A percentile compares a stretch with the other conserved stretches of the same genome.
Conservation (phyloP, 2,888 invertebrate species). For the Copidosoma aretas region DNA sequence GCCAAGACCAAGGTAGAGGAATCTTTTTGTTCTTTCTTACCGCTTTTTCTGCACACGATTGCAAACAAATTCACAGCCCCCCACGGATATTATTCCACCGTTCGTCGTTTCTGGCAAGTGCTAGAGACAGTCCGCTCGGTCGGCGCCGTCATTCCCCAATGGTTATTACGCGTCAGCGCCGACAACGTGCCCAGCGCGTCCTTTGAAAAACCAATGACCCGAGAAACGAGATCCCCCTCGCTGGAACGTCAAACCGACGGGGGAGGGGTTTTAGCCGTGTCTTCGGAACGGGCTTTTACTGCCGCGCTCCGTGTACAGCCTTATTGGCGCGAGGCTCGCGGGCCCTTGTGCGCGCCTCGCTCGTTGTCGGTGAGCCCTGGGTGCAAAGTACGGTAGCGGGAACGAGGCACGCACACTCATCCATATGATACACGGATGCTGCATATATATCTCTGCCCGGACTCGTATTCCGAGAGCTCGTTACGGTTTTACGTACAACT, state of each 20-base stretch:
- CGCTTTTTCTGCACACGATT: too few species aligned
- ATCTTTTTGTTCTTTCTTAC: too few species aligned
- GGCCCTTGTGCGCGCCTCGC: constrained; percentile 26
- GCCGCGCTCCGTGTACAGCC: constrained; percentile 5
- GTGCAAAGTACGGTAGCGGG: too few species aligned
- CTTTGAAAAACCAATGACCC: constrained; percentile 25
- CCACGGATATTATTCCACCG: too few species aligned
- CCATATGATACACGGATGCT: too few species aligned
- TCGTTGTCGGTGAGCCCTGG: constrained; percentile 17
- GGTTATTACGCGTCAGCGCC: constrained; percentile 5
- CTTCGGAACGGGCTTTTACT: not conserved
- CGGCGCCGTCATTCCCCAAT: too few species aligned
- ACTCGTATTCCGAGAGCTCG: too few species aligned
- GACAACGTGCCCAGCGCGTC: not conserved
- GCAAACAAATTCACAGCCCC: too few species aligned
- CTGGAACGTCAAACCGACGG: not conserved
- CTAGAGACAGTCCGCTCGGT: not conserved
- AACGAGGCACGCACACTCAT: too few species aligned
- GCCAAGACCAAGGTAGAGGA: constrained; percentile 60
- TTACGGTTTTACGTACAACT: too few species aligned
- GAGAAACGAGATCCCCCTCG: constrained; percentile 21
- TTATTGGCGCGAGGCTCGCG: constrained; percentile 37
- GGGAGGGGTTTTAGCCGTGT: not conserved
- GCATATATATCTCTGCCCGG: too few species aligned
- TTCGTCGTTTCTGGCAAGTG: not conserved